phyloP scores from a whole-genome alignment of 2,113 vertebrate species.

The Stigmatopora argus region DNA sequence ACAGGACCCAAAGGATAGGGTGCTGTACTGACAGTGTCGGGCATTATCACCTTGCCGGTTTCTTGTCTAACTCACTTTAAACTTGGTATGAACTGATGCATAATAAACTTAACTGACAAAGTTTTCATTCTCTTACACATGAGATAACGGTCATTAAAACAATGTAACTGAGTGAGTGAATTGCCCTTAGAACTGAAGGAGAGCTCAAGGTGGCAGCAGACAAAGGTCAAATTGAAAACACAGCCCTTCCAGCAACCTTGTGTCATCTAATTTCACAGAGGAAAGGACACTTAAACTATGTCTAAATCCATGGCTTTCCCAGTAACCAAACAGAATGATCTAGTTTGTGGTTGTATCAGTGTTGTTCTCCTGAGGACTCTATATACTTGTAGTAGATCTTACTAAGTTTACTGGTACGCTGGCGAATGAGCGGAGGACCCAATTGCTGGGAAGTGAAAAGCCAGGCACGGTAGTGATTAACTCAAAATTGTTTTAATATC shows the following conservation, averaged over 20 bases:
- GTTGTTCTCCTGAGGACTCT: too few relatives aligned
- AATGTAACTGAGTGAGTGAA: slow-evolving; percentile 52
- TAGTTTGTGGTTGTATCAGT: too few relatives aligned
- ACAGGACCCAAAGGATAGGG: slow-evolving; percentile 16
- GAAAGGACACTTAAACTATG: background rate
- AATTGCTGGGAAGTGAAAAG: too few relatives aligned
- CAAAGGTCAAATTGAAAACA: slow-evolving; percentile 54
- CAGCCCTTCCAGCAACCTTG: slow-evolving; percentile 14
- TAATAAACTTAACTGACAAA: slow-evolving; percentile 43
- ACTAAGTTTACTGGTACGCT: too few relatives aligned
- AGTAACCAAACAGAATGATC: too few relatives aligned
- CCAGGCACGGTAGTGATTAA: too few relatives aligned
- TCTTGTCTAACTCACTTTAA: slow-evolving; percentile 33
- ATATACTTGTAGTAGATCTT: too few relatives aligned
- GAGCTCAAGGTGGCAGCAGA: slow-evolving; percentile 29
- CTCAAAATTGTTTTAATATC: too few relatives aligned
- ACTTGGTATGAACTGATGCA: slow-evolving; percentile 37
- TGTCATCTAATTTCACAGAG: background rate
- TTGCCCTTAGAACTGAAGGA: slow-evolving; percentile 47
- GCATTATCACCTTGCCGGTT: slow-evolving; percentile 30
- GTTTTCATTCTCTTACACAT: slow-evolving; percentile 44
- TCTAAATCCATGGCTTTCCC: too few relatives aligned
- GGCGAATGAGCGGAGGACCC: too few relatives aligned
- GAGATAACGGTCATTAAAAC: slow-evolving; percentile 36
- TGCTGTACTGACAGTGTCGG: slow-evolving; percentile 12